Evolutionary conservation across 2,113 vertebrate genomes (phyloP).

Genomic region (human): GRCh38 chr11:15370001-15370500

Average conservation of each 20-base stretch:
- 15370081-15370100: background rate
- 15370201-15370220: background rate
- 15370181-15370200: background rate
- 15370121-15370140: background rate
- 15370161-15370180: background rate
- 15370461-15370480: conserved; percentile 67
- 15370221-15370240: background rate
- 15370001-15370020: background rate
- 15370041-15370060: background rate
- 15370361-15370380: background rate
- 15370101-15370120: background rate
- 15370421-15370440: background rate
- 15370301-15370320: background rate
- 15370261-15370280: background rate
- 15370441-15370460: conserved; percentile 46
- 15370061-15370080: background rate
- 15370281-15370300: background rate
- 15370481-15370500: conserved; percentile 74
- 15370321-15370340: background rate
- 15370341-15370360: background rate
- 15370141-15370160: background rate
- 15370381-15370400: conserved; percentile 56
- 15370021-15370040: background rate
- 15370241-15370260: background rate
- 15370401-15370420: background rate